Evolutionary conservation across 2,113 vertebrate species (phyloP), one percentile per base, ranked within the genome.

Genomic region (Sterna hirundo): DNA sequence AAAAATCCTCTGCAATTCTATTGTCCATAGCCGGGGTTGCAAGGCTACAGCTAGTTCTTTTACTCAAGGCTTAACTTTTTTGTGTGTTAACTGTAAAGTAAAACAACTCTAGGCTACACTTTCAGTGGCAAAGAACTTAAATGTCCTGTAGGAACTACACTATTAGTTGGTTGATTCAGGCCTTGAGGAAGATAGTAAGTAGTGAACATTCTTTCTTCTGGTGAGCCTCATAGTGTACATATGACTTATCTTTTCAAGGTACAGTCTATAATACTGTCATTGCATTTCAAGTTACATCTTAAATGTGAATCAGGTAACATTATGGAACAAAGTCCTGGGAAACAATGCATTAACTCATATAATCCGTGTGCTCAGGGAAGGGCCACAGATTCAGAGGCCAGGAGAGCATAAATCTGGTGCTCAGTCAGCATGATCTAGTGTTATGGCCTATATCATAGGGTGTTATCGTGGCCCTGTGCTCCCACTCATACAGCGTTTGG

Each of bases 371-470:
- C 9, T 58, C 11, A 58, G 44, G 14, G 57, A 79, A 84, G 42
- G 20, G 26, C 15, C 54, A 9, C 9, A 58, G 14, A 42, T 61
- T 25, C 36, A 66, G n/a, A 40, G 27, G 9, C 32, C 36, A 52
- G 16, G 34, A 52, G 10, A 79, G 3, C 26, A 38, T 5, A 32
- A 49, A 26, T 60, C 22, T 55, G 29, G 7, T 22, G 36, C 34
- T 80, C 60, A 90, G 38, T 36, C 87, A 80, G 10, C 5, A 2
- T 36, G 58, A 15, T 26, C 47, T 62, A 19, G 3, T 64, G 47
- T 18, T 79, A 3, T 51, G 46, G 7, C 5, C 17, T 16, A 0
- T 34, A 10, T 64, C 34, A 5, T 0, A 19, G 15, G 5, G 5
- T 27, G 6, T 8, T 51, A 15, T 8, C 68, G n/a, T 79, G 38